These are phyloP conservation scores for Crax fasciolata DNA, from an alignment of 2,797 vertebrate genomes.

Conservation along the genomic window DNA sequence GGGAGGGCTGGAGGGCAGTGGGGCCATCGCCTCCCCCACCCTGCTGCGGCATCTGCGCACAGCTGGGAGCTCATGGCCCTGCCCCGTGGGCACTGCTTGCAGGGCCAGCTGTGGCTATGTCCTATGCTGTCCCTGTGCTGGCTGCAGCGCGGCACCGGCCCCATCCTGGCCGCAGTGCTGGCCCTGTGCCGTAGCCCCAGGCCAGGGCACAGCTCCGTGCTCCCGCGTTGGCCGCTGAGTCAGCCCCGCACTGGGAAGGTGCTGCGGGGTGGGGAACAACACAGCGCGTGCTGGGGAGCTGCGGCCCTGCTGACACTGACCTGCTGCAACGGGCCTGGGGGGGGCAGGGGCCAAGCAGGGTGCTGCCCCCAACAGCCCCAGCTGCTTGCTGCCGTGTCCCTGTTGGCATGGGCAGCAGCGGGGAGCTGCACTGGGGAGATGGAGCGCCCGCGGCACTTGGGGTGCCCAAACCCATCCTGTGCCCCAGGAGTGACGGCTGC, in stretches of 20 bases:
- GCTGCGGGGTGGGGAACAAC: not conserved
- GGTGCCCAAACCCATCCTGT: not conserved
- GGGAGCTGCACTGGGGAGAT: not conserved
- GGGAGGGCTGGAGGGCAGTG: too few species aligned
- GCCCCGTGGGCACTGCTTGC: fast-evolving
- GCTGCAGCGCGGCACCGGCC: not conserved
- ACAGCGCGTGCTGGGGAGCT: constrained; percentile 17
- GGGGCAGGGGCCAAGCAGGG: not conserved
- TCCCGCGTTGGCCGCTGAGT: not conserved
- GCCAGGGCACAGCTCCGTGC: not conserved
- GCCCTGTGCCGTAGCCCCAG: not conserved
- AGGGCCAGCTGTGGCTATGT: not conserved
- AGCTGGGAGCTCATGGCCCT: fast-evolving
- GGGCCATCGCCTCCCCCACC: too few species aligned
- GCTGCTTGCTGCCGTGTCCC: not conserved
- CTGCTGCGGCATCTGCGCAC: too few species aligned
- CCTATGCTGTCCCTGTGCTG: fast-evolving
- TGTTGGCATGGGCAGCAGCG: not conserved
- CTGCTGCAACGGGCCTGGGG: constrained; percentile 47
- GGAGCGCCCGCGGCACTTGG: too few species aligned
- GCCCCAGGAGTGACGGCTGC: not conserved
- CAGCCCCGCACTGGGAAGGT: not conserved
- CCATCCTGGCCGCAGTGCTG: not conserved
- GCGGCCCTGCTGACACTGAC: not conserved
- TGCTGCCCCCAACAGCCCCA: not conserved